Base-by-base conservation (phyloP, 2,888 invertebrate genomes). In the Chrysodeixis includens region DNA sequence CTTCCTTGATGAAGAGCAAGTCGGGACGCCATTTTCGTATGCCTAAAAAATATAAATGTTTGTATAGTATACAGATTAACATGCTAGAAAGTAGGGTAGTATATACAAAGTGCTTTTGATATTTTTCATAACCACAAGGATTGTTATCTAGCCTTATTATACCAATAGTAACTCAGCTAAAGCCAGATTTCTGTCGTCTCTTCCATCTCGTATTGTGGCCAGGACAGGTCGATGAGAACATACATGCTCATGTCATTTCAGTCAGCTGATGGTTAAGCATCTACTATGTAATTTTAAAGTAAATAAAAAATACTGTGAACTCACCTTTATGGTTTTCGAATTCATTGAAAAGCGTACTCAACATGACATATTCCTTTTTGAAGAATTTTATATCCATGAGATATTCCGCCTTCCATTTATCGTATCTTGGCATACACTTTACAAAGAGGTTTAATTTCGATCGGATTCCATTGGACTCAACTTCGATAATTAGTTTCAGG, bases 381-480 rank as follows among this genome's bases (percentile, higher is more conserved):
- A 94, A 93, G 71, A 94, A 93, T 0, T 64, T 78, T 2, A 84
- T 64, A 53, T 93, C 88, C 22, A 78, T 83, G 8, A 94, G 67
- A 81, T 92, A 93, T 12, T 90, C 75, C 0, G 90, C 92, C 76
- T 95, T 95, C 79, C 95, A 95, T 12, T 88, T 83, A 56, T 96
- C 90, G 14, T 92, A 92, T 64, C 88, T 89, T 0, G 97, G 97
- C 60, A 96, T 88, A 8, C 95, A 92, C 85, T 97, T 97, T 0
- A 96, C 88, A 79, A 97, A 97, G 69, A 96, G 95, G 20, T 83
- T 84, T 0, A 90, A 62, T n/a, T 83, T 77, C 0, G 83, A 76
- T 32, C 63, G 75, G 6, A 65, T 62, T 26, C 79, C 84, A 22
- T 83, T 64, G 1, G 54, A 52, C 56, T 87, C 82, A 9, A 86